These are phyloP conservation scores for Ischnus inquisitorius DNA, from an alignment of 2,888 invertebrate species.

Conservation along the genomic window DNA sequence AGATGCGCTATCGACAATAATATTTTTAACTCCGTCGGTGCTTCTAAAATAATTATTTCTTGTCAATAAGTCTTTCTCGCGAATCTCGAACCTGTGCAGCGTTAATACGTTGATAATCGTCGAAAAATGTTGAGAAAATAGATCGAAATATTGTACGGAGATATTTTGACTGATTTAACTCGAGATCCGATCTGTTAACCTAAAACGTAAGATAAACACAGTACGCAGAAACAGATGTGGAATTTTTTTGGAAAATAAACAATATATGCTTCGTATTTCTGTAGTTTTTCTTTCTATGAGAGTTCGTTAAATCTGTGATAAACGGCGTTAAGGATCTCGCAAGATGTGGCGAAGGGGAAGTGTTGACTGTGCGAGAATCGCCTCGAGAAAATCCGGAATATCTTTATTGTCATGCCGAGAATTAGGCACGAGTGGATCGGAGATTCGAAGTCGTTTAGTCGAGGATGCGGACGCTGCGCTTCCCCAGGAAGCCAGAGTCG, in stretches of 20 bases:
- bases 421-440: constrained; percentile 36
- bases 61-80: not conserved
- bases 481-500: constrained; percentile 89
- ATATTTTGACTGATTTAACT: not conserved
- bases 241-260: not conserved
- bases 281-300: not conserved
- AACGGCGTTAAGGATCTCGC: not conserved
- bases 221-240: no score
- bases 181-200: constrained; percentile 4
- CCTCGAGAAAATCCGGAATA: constrained; percentile 51
- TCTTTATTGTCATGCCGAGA: not conserved
- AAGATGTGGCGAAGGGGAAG: constrained; percentile 78
- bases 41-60: not conserved
- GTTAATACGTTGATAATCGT: not conserved
- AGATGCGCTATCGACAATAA: not conserved
- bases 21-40: constrained; percentile 19
- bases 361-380: constrained; percentile 60
- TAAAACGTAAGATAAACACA: constrained; percentile 5
- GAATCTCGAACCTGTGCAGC: not conserved
- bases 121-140: not conserved
- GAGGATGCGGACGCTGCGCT: constrained; percentile 71
- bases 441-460: constrained; percentile 22
- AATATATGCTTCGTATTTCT: not conserved
- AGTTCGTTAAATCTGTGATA: constrained; percentile 28
- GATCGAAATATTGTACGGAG: not conserved